Evolutionary conservation across 2,797 vertebrate genomes (phyloP), one percentile per base, ranked within the genome.

Genomic region (Bryconaethiops microstoma): DNA sequence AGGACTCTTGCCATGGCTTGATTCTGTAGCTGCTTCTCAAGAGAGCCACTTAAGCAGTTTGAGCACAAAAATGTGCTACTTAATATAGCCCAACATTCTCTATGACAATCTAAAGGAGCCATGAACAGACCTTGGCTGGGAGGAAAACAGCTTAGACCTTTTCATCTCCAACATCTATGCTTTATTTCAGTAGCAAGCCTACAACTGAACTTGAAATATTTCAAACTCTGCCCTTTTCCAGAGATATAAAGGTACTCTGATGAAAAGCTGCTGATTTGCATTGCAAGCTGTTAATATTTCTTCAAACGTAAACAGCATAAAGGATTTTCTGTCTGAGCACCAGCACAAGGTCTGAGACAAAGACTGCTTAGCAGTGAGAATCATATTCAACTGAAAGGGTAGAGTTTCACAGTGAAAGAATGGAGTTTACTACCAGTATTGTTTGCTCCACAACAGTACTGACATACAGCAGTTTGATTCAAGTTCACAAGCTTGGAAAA

Each of bases 21-120:
- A 73, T 57, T 74, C 76, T 54, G 50, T 13, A 19, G 16, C 65
- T 70, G 63, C 67, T 67, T 77, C 52, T 2, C 74, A 67, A 48
- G 48, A 80, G 71, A 81, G 59, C 25, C 65, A 60, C 71, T 81
- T 52, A 73, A 55, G 64, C 72, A 65, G 76, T 50, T 60, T 17
- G 57, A 78, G 50, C 68, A 72, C 78, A 76, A 76, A 76, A 77
- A 67, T 72, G 42, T 57, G 59, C n/a, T 50, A n/a, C 70, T 80
- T 80, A 77, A 68, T 77, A 74, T 82, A 82, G 67, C 39, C 59
- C 2, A 69, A 77, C 77, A 50, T 59, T 48, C 65, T 19, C 23
- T 76, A 39, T 68, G 54, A 73, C 54, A 73, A 57, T 52, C 35
- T 50, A 72, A 81, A 23, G 70, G 76, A 78, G 39, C 55, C 68